A percentile compares a stretch with the other conserved stretches of the same genome.
phyloP scores from a whole-genome alignment of 2,113 vertebrate genomes.

The Otolemur garnettii region DNA sequence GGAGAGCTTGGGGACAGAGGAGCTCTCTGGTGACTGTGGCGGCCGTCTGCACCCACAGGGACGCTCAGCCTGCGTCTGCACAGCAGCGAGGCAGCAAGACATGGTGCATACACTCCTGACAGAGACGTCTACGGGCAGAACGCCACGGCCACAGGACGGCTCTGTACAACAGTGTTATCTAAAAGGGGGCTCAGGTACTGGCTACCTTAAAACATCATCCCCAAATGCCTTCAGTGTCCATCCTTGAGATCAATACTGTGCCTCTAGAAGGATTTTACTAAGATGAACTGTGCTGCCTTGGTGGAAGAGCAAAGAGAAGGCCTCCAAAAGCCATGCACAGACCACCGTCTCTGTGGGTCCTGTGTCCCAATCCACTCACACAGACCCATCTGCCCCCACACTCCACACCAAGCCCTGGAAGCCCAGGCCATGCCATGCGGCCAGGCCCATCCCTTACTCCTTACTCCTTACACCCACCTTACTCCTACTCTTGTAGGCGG shows the following conservation, averaged over 20 bases:
- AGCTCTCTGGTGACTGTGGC: not conserved
- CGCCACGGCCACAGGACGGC: rapidly evolving
- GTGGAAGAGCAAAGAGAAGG: too few species aligned
- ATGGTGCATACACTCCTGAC: not conserved
- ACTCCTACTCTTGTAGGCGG: not conserved
- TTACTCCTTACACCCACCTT: too few species aligned
- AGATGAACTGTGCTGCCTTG: too few species aligned
- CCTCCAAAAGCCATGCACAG: too few species aligned
- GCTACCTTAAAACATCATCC: not conserved
- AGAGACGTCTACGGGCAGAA: not conserved
- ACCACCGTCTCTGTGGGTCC: not conserved
- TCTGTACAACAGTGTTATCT: not conserved
- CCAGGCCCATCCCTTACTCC: not conserved
- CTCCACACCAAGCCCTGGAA: not conserved
- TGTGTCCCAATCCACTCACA: not conserved
- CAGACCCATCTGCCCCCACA: not conserved
- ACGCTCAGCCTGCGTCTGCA: slow-evolving; percentile 35
- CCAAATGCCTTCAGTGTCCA: not conserved
- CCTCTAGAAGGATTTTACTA: not conserved
- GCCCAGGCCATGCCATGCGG: not conserved
- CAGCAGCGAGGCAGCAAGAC: slow-evolving; percentile 65
- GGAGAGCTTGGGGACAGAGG: not conserved
- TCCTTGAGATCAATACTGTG: not conserved
- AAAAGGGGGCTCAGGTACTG: not conserved
- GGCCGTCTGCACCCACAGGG: not conserved